Percentiles rank a stretch among this genome's conserved stretches.
These are phyloP conservation scores for Nysson spinosus DNA, from an alignment of 2,888 invertebrate genomes.

Conservation along the genomic window DNA sequence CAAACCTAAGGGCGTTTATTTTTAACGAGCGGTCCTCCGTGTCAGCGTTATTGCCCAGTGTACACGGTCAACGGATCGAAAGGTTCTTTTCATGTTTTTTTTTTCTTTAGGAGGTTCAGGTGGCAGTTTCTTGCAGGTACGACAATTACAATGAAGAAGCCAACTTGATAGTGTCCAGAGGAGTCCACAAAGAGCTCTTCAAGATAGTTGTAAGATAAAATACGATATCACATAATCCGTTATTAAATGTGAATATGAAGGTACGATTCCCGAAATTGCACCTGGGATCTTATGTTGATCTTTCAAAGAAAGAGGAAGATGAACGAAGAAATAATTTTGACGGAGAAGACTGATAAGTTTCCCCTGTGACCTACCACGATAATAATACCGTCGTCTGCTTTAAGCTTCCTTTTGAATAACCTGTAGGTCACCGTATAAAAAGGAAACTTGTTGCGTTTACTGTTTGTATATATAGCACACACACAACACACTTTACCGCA, in stretches of 20 bases:
- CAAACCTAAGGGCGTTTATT: conserved; percentile 9
- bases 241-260: too few relatives aligned
- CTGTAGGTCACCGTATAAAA: conserved; percentile 65
- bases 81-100: conserved; percentile 9
- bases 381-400: conserved; percentile 68
- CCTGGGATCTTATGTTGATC: too few relatives aligned
- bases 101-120: neutral
- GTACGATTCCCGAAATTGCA: too few relatives aligned
- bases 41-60: neutral
- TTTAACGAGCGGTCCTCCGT: conserved; percentile 8
- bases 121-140: conserved; percentile 3
- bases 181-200: neutral
- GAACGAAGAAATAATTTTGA: conserved; percentile 44
- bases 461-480: conserved; percentile 50
- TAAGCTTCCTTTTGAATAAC: conserved; percentile 65
- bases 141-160: neutral
- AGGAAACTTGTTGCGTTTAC: conserved; percentile 65
- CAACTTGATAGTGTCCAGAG: neutral
- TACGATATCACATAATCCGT: too few relatives aligned
- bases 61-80: neutral
- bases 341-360: conserved; percentile 57
- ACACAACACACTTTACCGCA: conserved; percentile 3
- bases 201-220: too few relatives aligned
- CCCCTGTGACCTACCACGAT: conserved; percentile 71
- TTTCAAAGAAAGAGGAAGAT: neutral